Conservation (phyloP, 2,797 vertebrate species). For the Coendou prehensilis region DNA sequence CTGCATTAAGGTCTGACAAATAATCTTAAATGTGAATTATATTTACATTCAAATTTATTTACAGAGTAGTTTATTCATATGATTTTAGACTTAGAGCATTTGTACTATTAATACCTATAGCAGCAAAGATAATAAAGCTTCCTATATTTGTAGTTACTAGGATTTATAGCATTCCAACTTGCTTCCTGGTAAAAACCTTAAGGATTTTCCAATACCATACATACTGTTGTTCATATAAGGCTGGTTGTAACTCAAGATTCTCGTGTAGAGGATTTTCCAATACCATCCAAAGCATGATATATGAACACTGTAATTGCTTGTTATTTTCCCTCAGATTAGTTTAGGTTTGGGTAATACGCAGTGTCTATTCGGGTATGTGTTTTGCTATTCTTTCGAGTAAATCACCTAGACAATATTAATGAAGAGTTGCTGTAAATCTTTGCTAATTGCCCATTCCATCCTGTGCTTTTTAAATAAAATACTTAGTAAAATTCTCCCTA, state of each 20-base stretch:
- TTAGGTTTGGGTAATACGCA: slow-evolving; percentile 78
- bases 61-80: slow-evolving; percentile 52
- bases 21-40: slow-evolving; percentile 47
- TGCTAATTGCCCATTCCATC: background rate
- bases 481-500: slow-evolving; percentile 42
- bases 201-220: slow-evolving; percentile 72
- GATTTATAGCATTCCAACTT: background rate
- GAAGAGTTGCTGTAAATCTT: slow-evolving; percentile 23
- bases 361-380: slow-evolving; percentile 75
- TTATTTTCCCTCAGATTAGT: slow-evolving; percentile 85
- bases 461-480: slow-evolving; percentile 44
- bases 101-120: background rate
- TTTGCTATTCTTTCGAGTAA: slow-evolving; percentile 75
- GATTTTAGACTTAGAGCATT: slow-evolving; percentile 56
- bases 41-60: slow-evolving; percentile 57
- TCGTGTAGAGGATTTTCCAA: slow-evolving; percentile 80
- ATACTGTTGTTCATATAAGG: background rate
- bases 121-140: slow-evolving; percentile 5
- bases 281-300: slow-evolving; percentile 79
- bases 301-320: slow-evolving; percentile 79
- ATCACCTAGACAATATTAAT: background rate
- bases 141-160: slow-evolving; percentile 30
- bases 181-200: slow-evolving; percentile 73
- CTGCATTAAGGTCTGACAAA: background rate
- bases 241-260: background rate